Evolutionary conservation across 2,888 invertebrate genomes (phyloP).

Genomic region (Amiota communis): DNA sequence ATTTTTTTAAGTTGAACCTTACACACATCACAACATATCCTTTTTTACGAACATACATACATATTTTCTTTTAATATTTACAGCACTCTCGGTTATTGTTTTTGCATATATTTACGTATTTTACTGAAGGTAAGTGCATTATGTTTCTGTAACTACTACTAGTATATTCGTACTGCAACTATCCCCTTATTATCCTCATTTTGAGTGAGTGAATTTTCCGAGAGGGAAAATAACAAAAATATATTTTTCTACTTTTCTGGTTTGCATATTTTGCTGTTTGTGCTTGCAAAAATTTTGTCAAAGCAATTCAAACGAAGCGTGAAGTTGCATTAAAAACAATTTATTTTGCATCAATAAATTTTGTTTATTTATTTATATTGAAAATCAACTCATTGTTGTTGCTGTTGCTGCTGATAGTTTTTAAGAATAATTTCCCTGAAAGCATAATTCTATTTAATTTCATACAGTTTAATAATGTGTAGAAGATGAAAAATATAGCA

Average conservation of each 20-base stretch:
- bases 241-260: constrained; percentile 20
- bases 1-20: neutral
- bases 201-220: too few relatives aligned
- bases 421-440: too few relatives aligned
- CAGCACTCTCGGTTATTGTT: constrained; percentile 40
- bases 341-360: constrained; percentile 11
- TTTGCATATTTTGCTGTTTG: constrained; percentile 19
- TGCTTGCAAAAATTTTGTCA: neutral
- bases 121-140: neutral
- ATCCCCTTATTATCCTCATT: too few relatives aligned
- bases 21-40: neutral
- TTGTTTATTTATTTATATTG: constrained; percentile 14
- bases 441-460: too few relatives aligned
- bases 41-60: constrained; percentile 22
- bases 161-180: too few relatives aligned
- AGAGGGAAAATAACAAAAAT: neutral
- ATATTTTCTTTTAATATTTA: constrained; percentile 42
- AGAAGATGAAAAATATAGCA: too few relatives aligned
- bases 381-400: too few relatives aligned
- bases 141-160: neutral
- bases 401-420: too few relatives aligned
- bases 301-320: constrained; percentile 11
- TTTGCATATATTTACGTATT: constrained; percentile 20
- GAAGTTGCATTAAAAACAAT: constrained; percentile 8
- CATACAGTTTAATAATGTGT: too few relatives aligned